Evolutionary conservation across 2,888 invertebrate species (phyloP).

Genomic region (Idaea dimidiata): DNA sequence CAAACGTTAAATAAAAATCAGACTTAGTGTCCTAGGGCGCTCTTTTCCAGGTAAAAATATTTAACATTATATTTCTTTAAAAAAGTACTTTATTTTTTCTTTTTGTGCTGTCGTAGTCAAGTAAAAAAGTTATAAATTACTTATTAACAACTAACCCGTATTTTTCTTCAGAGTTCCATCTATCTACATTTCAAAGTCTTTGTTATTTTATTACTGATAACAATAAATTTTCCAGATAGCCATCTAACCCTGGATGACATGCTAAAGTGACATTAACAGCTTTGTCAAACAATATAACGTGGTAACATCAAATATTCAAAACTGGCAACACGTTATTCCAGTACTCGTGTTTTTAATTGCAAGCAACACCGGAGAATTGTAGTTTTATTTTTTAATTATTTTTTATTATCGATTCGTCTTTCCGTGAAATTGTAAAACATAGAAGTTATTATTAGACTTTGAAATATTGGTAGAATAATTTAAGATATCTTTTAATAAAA

Average conservation of each 20-base stretch:
- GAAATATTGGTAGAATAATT: background rate
- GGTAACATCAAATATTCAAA: conserved; percentile 63
- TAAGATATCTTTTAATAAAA: no score
- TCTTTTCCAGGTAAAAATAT: no score
- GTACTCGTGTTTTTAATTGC: conserved; percentile 59
- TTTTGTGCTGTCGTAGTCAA: background rate
- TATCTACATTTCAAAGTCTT: background rate
- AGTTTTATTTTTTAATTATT: conserved; percentile 26
- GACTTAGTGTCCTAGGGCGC: no score
- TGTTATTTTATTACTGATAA: conserved; percentile 29
- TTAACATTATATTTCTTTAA: no score
- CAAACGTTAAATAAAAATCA: no score
- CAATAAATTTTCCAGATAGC: conserved; percentile 44
- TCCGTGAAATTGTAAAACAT: conserved; percentile 1
- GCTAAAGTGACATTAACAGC: conserved; percentile 77
- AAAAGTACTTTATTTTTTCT: background rate
- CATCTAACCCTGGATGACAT: conserved; percentile 60
- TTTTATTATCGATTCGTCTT: conserved; percentile 1
- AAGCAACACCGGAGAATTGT: conserved; percentile 53
- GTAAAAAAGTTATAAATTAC: background rate
- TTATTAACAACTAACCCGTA: no score
- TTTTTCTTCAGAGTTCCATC: background rate
- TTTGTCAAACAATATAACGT: conserved; percentile 71
- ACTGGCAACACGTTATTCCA: conserved; percentile 53
- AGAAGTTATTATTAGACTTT: background rate